These are phyloP conservation scores for Calameuta idolon DNA, from an alignment of 2,888 invertebrate genomes.

Conservation along the genomic window DNA sequence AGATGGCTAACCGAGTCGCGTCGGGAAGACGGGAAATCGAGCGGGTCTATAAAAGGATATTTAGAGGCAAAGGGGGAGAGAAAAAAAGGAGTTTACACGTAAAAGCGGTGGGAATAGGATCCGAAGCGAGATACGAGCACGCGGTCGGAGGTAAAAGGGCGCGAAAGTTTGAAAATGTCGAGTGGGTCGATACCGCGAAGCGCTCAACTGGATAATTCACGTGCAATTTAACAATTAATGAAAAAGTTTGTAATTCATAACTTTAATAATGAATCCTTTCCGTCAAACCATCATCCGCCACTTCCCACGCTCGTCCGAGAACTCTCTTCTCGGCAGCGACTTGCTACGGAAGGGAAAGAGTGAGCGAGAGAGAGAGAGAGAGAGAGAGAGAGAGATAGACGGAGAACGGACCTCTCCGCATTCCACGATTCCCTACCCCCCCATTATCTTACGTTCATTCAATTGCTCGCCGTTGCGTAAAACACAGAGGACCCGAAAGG, in stretches of 20 bases:
- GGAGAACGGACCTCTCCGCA: background rate
- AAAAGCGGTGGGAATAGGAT: too few species aligned
- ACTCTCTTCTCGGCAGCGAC: background rate
- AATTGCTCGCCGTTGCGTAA: background rate
- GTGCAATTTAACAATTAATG: conserved; percentile 44
- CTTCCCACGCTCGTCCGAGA: background rate
- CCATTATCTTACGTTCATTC: conserved; percentile 3
- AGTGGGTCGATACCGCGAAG: conserved; percentile 34
- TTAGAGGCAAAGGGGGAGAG: too few species aligned
- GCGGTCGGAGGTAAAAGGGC: too few species aligned
- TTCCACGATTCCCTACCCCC: background rate
- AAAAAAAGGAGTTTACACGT: too few species aligned
- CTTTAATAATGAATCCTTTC: conserved; percentile 41
- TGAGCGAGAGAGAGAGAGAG: background rate
- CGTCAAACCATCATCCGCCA: conserved; percentile 23
- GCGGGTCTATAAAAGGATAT: too few species aligned
- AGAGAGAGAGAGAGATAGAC: too few species aligned
- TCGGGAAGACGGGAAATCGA: too few species aligned
- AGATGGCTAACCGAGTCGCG: too few species aligned
- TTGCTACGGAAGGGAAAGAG: background rate
- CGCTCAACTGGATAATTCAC: conserved; percentile 35
- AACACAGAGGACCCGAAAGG: background rate
- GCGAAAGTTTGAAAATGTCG: background rate
- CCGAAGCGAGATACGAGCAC: too few species aligned
- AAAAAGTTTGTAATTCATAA: conserved; percentile 41